Conservation (phyloP, 2,113 vertebrate genomes). For the Callipepla squamata region DNA sequence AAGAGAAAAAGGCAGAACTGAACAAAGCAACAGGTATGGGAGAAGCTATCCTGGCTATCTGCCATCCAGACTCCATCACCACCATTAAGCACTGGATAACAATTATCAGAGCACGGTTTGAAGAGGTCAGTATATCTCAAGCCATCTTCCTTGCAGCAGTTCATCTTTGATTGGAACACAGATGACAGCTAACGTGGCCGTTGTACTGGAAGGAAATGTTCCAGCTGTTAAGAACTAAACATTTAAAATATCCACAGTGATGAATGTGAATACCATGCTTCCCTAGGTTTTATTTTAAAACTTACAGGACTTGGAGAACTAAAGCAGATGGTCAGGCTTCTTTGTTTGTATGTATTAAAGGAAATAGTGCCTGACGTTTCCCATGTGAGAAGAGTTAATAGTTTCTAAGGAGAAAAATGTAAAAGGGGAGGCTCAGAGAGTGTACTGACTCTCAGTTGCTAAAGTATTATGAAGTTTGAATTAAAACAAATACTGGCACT, state of each 20-base stretch:
- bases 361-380: not conserved
- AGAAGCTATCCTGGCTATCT: conserved; percentile 91
- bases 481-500: not conserved
- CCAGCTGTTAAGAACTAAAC: conserved; percentile 34
- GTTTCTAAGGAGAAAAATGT: not conserved
- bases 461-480: not conserved
- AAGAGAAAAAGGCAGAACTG: conserved; percentile 90
- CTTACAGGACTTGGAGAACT: not conserved
- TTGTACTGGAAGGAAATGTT: conserved; percentile 7
- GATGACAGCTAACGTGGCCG: not conserved
- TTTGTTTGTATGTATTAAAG: conserved; percentile 40
- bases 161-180: not conserved
- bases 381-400: not conserved
- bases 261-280: conserved; percentile 6
- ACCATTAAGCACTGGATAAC: conserved; percentile 99
- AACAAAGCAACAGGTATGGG: conserved; percentile 92
- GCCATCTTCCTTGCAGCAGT: not conserved
- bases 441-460: not conserved
- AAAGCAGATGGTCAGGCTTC: conserved; percentile 23
- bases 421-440: not conserved
- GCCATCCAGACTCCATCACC: conserved; percentile 97
- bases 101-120: conserved; percentile 96
- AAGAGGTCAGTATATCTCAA: conserved; percentile 87
- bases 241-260: conserved; percentile 23
- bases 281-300: conserved; percentile 29